These are phyloP conservation scores for Eulithis prunata DNA, from an alignment of 2,888 invertebrate species.

Conservation along the genomic window DNA sequence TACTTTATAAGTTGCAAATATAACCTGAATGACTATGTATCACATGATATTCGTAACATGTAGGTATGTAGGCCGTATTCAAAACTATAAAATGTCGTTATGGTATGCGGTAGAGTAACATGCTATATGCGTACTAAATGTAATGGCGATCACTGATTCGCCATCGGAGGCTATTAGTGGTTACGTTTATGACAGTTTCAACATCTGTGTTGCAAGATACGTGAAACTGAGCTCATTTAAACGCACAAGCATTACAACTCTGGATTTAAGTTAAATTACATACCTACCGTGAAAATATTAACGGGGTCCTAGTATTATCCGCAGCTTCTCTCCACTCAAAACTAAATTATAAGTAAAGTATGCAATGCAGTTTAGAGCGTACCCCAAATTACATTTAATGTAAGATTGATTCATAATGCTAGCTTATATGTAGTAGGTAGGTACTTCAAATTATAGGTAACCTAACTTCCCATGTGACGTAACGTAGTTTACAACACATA, in stretches of 20 bases:
- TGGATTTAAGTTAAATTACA: too few relatives aligned
- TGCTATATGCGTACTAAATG: background rate
- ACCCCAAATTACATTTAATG: background rate
- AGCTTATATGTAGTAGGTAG: background rate
- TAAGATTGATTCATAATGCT: slow-evolving; percentile 4
- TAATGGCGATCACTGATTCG: background rate
- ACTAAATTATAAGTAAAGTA: background rate
- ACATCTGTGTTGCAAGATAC: too few relatives aligned
- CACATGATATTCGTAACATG: too few relatives aligned
- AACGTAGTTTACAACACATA: background rate
- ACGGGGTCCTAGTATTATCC: too few relatives aligned
- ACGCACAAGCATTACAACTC: too few relatives aligned
- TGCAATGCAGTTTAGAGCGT: background rate
- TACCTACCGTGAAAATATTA: too few relatives aligned
- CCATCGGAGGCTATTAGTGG: too few relatives aligned
- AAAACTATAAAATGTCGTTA: background rate
- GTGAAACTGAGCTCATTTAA: too few relatives aligned
- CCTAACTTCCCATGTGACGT: too few relatives aligned
- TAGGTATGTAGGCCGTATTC: background rate
- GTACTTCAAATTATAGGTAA: background rate
- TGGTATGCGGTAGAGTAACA: background rate
- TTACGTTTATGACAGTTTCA: too few relatives aligned
- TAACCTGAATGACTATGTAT: too few relatives aligned
- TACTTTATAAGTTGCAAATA: too few relatives aligned
- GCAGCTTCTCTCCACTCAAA: background rate